Percentiles rank a stretch among this genome's conserved stretches.
phyloP scores from a whole-genome alignment of 2,888 invertebrate genomes.

The Eustalomyia histrio region DNA sequence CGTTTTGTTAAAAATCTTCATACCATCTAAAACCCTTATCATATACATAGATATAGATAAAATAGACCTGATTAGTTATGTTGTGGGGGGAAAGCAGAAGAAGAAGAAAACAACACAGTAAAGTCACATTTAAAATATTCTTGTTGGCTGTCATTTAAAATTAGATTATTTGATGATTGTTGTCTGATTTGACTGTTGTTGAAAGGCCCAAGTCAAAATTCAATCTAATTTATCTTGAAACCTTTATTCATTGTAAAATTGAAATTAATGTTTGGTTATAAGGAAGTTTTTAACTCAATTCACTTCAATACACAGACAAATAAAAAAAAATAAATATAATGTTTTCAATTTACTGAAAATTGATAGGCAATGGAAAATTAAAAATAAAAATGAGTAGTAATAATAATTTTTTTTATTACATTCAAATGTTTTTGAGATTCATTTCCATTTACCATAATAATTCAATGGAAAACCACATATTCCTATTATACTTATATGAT shows the following conservation, averaged over 20 bases:
- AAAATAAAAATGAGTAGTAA: background rate
- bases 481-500: background rate
- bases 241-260: conserved; percentile 18
- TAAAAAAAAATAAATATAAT: too few relatives aligned
- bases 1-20: background rate
- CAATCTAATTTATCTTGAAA: conserved; percentile 17
- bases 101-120: too few relatives aligned
- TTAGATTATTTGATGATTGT: conserved; percentile 12
- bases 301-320: background rate
- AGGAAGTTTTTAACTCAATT: conserved; percentile 38
- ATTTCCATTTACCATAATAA: background rate
- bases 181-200: background rate
- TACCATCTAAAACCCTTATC: too few relatives aligned
- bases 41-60: too few relatives aligned
- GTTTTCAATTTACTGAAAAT: too few relatives aligned
- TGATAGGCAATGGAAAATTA: conserved; percentile 21
- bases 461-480: background rate
- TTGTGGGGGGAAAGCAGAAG: background rate
- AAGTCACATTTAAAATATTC: background rate
- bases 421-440: background rate
- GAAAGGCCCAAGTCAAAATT: conserved; percentile 5
- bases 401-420: background rate
- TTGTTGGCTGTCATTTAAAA: conserved; percentile 33
- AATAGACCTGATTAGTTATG: background rate
- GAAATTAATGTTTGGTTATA: conserved; percentile 30